Conservation (phyloP, 2,888 invertebrate species). For the Mesorhabditis belari region DNA sequence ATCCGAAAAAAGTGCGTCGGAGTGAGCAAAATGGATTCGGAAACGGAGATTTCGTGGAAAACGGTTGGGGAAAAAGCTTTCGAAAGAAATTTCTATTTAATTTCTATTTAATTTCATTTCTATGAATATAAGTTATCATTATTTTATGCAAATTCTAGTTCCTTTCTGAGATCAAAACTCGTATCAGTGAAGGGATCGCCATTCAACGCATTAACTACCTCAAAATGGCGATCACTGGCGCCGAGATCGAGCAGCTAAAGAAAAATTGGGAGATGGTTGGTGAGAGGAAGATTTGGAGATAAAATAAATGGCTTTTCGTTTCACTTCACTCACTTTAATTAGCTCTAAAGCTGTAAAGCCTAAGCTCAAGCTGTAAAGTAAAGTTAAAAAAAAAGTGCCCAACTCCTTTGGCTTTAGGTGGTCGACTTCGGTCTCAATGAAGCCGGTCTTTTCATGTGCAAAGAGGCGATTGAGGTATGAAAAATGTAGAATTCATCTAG, state of each 20-base stretch:
- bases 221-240: constrained; percentile 37
- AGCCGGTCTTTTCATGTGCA: not conserved
- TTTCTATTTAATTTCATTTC: too few relatives aligned
- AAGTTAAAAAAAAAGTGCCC: not conserved
- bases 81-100: too few relatives aligned
- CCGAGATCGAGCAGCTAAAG: constrained; percentile 21
- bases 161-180: constrained; percentile 27
- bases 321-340: too few relatives aligned
- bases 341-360: too few relatives aligned
- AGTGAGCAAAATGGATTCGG: constrained; percentile 32
- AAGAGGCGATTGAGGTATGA: not conserved
- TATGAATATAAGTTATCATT: not conserved
- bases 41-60: constrained; percentile 41
- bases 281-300: too few relatives aligned
- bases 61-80: constrained; percentile 11
- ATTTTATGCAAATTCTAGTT: constrained; percentile 24
- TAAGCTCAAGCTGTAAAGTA: too few relatives aligned
- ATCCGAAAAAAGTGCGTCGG: constrained; percentile 25
- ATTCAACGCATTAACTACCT: constrained; percentile 41
- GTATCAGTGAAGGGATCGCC: constrained; percentile 42
- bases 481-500: constrained; percentile 18
- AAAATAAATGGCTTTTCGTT: too few relatives aligned
- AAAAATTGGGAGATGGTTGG: not conserved
- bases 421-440: not conserved
- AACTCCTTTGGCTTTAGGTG: not conserved